A percentile compares a stretch with the other conserved stretches of the same genome.
phyloP scores from a whole-genome alignment of 2,888 invertebrate genomes.

The Troglohyphantes excavatus region DNA sequence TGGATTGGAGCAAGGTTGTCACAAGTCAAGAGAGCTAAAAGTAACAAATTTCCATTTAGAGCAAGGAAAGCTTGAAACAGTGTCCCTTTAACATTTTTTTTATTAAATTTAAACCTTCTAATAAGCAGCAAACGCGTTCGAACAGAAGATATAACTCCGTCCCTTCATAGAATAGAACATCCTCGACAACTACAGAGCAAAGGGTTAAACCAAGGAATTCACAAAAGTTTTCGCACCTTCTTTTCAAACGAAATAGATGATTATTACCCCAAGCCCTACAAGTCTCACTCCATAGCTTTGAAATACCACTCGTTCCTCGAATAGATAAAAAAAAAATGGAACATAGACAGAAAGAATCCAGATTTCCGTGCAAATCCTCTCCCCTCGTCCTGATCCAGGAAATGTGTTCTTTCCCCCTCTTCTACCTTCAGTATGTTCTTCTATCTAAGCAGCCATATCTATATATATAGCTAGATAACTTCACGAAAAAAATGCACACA shows the following conservation, averaged over 20 bases:
- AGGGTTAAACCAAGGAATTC: not conserved
- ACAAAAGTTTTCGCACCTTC: not conserved
- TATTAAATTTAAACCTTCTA: no score
- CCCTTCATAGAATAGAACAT: not conserved
- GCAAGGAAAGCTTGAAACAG: no score
- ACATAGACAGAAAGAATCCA: constrained; percentile 11
- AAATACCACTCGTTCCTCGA: constrained; percentile 2
- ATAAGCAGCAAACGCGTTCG: not conserved
- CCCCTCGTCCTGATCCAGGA: constrained; percentile 22
- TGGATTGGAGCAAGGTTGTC: no score
- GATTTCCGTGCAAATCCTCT: constrained; percentile 23
- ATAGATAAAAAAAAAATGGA: not conserved
- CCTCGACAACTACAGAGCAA: not conserved
- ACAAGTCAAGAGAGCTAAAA: no score
- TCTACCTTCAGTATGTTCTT: constrained; percentile 4
- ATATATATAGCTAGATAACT: not conserved
- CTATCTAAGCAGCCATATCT: not conserved
- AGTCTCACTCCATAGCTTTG: not conserved
- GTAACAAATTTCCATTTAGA: no score
- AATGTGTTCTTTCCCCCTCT: not conserved
- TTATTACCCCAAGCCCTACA: no score
- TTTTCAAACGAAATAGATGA: no score
- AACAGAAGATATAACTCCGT: no score
- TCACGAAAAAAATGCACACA: not conserved
- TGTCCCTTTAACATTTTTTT: no score